Evolutionary conservation across 1,140 invertebrate species (phyloP).

Genomic region (Euwallacea similis): DNA sequence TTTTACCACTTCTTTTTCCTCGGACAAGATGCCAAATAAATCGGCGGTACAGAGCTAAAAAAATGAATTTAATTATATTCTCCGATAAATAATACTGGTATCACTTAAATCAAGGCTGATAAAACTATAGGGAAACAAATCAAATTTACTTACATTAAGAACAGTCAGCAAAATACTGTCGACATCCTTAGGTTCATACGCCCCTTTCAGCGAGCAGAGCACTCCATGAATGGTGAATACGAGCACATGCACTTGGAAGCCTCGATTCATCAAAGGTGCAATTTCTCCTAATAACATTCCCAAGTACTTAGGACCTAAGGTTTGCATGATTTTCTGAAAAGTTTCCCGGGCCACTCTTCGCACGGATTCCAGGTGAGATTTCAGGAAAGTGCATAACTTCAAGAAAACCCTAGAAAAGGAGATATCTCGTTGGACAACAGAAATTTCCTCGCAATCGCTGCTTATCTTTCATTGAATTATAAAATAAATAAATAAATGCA

Average conservation of each 20-base stretch:
- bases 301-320: slow-evolving; percentile 83
- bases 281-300: slow-evolving; percentile 79
- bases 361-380: slow-evolving; percentile 86
- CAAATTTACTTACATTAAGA: slow-evolving; percentile 60
- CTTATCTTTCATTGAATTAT: no score
- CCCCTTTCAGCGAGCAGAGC: slow-evolving; percentile 68
- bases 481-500: no score
- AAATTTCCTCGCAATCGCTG: no score
- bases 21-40: slow-evolving; percentile 82
- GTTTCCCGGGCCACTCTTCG: slow-evolving; percentile 83
- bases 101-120: no score
- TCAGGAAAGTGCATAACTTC: slow-evolving; percentile 86
- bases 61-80: not conserved
- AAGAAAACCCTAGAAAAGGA: slow-evolving; percentile 72
- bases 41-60: slow-evolving; percentile 78
- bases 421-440: no score
- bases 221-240: slow-evolving; percentile 86
- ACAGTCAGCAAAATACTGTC: slow-evolving; percentile 77
- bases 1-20: slow-evolving; percentile 89
- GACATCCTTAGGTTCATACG: slow-evolving; percentile 72
- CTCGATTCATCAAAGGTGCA: slow-evolving; percentile 76
- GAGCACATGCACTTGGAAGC: slow-evolving; percentile 93
- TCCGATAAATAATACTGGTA: not conserved
- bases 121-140: slow-evolving; percentile 6
- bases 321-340: slow-evolving; percentile 83